Evolutionary conservation across 2,113 vertebrate genomes (phyloP), one percentile per base, ranked within the genome.

Genomic region (Typhlomys cinereus): DNA sequence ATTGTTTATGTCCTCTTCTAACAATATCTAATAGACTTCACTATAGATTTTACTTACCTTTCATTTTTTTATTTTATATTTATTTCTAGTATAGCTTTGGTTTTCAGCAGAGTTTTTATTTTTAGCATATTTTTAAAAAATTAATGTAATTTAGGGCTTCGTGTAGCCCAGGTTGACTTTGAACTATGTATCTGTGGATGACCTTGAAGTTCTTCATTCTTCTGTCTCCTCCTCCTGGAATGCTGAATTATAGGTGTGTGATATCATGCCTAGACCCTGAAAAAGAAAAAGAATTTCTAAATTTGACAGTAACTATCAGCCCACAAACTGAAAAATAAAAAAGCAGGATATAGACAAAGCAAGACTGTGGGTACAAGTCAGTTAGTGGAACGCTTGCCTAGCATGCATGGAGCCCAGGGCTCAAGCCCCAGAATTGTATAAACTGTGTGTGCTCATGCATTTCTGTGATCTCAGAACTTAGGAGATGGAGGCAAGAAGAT

Each of bases 21-120:
- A 41, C 20, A 66, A 20, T 54, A 31, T 50, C 57, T 89, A 61
- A 88, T 57, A 73, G 7, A 75, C 91, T 89, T 80, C 59, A 34
- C 6, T n/a, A 12, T 69, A 17, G 29, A 52, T n/a, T 75, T 59
- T 31, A 29, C 52, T 31, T 14, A 48, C 76, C 57, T 74, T 85
- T 82, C 54, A 75, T 85, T n/a, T n/a, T n/a, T n/a, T n/a, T n/a
- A n/a, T n/a, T n/a, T n/a, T 94, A 64, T 80, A 89, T 76, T 81
- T 92, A 91, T 81, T 89, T 29, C 61, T 91, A 57, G 4, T 59
- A 15, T 80, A 54, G 27, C 31, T 91, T 75, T 69, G 67, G 17
- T 80, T 81, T 80, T 75, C 44, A 62, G 7, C 25, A n/a, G 31
- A 36, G 66, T 20, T 67, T 67, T 67, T 6, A 34, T 67, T 67